Base-by-base conservation (phyloP, 2,797 vertebrate genomes). In the Xenentodon cancila region DNA sequence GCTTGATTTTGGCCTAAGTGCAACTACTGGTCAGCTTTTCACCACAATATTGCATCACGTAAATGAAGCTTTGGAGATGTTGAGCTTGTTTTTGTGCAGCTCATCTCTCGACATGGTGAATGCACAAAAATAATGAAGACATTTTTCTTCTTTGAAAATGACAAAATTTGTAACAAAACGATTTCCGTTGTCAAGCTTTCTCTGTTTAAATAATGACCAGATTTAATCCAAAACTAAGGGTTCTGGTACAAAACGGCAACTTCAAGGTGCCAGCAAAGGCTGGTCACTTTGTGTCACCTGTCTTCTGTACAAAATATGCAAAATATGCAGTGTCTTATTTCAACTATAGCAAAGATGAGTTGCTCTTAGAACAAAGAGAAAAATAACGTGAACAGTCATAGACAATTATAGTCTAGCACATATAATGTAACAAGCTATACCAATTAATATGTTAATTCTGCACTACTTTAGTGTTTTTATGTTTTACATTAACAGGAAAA, bases 81-180 rank as follows among this genome's bases (percentile, higher is more conserved):
- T 32, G 43, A 52, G 59, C 62, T 59, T 40, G 21, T 80, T 73
- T 69, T 30, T 64, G 40, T 46, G 18, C 51, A 59, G 50, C 61
- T 74, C 51, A 60, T 73, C 47, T 60, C 73, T 70, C 70, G 76
- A 69, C 53, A 79, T 25, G 45, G 76, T 49, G 68, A 64, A 57
- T 77, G 77, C 75, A 84, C 78, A 80, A 74, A 82, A 70, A 82
- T 82, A 88, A 84, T 83, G 68, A 84, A 73, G 61, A 64, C 49
- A 70, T 79, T 27, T 69, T 9, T 78, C 61, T 54, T 53, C 68
- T 74, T 73, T 59, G 54, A 80, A 53, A 15, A 64, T 30, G n/a
- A 19, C 43, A 20, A 11, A 56, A 68, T 63, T 65, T 45, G 18
- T 46, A 22, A 37, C 34, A 53, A 60, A 72, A 71, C 72, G 48